Evolutionary conservation across 2,888 invertebrate genomes (phyloP), one percentile per base, ranked within the genome.

Genomic region (Machimus atricapillus): DNA sequence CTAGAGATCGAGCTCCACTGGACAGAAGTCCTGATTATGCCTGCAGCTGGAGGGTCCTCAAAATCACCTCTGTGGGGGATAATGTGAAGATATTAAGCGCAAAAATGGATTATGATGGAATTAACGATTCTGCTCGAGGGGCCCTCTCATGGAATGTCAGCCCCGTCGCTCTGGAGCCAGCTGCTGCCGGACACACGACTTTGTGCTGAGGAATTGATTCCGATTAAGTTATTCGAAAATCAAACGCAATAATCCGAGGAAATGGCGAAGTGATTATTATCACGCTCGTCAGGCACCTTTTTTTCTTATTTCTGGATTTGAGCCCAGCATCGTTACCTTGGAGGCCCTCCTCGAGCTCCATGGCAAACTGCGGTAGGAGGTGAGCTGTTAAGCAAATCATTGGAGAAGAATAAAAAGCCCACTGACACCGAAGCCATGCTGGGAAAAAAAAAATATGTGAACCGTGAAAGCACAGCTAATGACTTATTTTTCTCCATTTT

Each of bases 241-340:
- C 73, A 73, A 81, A 73, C 58, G 83, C 73, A 58, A 58, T 83
- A 83, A 83, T 83, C 83, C 83, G 9, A 66, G 73, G 37, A 83
- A 83, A 83, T 83, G 83, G 83, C 83, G 73, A 66, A 83, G 66
- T 73, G 83, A 83, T 83, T 83, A 83, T 66, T 40, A 83, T 83
- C 83, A n/a, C 16, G 34, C 37, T 83, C 40, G 40, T 83, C 58
- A 19, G 31, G 19, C 12, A 37, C 14, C 76, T n/a, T 31, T 19
- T 86, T 16, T n/a, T 78, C 34, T 43, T 76, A 19, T 85, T 85
- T 74, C 27, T 46, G 12, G 73, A 27, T 31, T 73, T n/a, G 73
- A 23, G 52, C 6, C n/a, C 34, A 34, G 34, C 27, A 4, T 34
- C 77, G 86, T 87, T 87, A 66, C 86, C 86, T 87, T 87, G 86